Evolutionary conservation across 1,140 invertebrate genomes (phyloP), one percentile per base, ranked within the genome.

Genomic region (Drosophila teissieri): DNA sequence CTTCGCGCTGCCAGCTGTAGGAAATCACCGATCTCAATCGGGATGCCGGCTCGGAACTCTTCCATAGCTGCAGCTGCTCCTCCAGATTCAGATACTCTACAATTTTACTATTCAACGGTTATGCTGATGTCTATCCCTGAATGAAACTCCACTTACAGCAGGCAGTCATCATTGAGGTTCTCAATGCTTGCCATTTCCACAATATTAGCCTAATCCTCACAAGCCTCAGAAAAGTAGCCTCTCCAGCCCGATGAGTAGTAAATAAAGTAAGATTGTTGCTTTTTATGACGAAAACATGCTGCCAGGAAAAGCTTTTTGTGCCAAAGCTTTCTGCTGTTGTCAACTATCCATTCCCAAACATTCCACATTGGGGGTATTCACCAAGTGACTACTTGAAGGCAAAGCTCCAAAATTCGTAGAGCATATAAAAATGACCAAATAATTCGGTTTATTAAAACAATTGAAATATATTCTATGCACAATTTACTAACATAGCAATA

Each of bases 31-130:
- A 36, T 31, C 62, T 42, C 1, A 75, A 15, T 10, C 60, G 53
- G n/a, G 42, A 53, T 3, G 19, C 36, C 19, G 72, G n/a, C 27
- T 75, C 37, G 4, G 48, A 46, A 15, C 72, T 54, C 42, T 75
- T 42, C 73, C 73, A 75, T 14, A 75, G 39, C 5, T 57, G 15
- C 53, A 75, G 11, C 11, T 75, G 73, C 15, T 75, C 72, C 0
- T 75, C 48, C 1, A 75, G 42, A n/a, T 12, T 14, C 11, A 75
- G 40, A 22, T 58, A 67, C 36, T 75, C 73, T 67, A 65, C 24
- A 67, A 75, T 75, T 67, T 37, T 34, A 37, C 73, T 75, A 40
- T n/a, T 7, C 3, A 44, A 49, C 22, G 2, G 22, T 45, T 65
- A 51, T 12, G n/a, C 2, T 0, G 31, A 8, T 1, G 17, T 27